Base-by-base conservation (phyloP, 2,888 invertebrate genomes). In the Diloba caeruleocephala region DNA sequence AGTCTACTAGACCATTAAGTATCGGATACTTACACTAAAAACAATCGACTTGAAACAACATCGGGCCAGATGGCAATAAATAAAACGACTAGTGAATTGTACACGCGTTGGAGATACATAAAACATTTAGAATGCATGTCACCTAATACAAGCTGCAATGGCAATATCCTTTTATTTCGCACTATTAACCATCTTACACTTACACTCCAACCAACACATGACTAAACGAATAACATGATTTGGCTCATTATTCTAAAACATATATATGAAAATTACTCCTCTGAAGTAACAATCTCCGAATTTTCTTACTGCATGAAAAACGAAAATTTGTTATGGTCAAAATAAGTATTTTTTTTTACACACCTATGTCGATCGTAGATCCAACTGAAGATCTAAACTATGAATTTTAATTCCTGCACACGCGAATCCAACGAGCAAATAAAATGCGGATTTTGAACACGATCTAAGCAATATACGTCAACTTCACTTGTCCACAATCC, bases 231-330 rank as follows among this genome's bases (percentile, higher is more conserved):
- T 82, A 81, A 85, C 72, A 85, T 81, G 84, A 85, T 89, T 90
- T 90, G 88, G 88, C 84, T 85, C 80, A 81, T 82, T 82, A 82
- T 80, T 78, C 80, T 84, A 86, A 80, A 87, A 81, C 71, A 74
- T 79, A 86, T 82, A 84, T 86, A 85, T 86, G 80, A 85, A 78
- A 70, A 76, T 76, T 73, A 71, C 68, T 78, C 76, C 68, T 57
- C 56, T 68, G 67, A 57, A 75, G 60, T 67, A 65, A 70, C 41
- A 69, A 66, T 39, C 70, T 70, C 48, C 45, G 51, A 74, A 73
- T 73, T 65, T 60, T 60, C 60, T 69, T 65, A 62, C 28, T 63
- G 43, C 52, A 50, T 54, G 58, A 54, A 67, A 57, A 59, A 28
- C 33, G n/a, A 52, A 60, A 29, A 26, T 3, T 3, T 39, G 61